phyloP scores from a whole-genome alignment of 2,888 invertebrate species.

The Celastrina argiolus region DNA sequence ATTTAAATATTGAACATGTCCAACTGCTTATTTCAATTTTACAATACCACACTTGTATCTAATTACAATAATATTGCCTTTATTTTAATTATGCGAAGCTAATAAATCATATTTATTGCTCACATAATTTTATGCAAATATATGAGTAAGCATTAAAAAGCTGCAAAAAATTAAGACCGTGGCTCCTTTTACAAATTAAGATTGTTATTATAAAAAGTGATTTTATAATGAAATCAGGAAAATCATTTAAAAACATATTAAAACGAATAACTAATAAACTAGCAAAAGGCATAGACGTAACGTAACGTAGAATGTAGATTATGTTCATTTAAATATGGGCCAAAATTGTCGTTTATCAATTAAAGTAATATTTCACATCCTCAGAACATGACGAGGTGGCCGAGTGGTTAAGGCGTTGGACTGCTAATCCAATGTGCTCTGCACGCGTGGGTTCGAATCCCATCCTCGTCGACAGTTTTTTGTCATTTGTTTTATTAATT shows the following conservation, averaged over 20 bases:
- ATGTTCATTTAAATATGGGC: too few relatives aligned
- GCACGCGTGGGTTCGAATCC: slow-evolving; percentile 91
- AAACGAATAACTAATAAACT: too few relatives aligned
- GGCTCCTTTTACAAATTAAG: not conserved
- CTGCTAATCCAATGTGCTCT: slow-evolving; percentile 92
- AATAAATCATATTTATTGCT: not conserved
- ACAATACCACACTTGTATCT: not conserved
- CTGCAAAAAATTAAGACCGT: slow-evolving; percentile 6
- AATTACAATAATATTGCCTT: not conserved
- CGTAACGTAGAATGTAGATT: too few relatives aligned
- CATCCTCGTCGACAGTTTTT: slow-evolving; percentile 81
- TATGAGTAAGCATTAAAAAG: not conserved
- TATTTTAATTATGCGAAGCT: not conserved
- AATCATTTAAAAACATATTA: too few relatives aligned
- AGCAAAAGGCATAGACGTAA: too few relatives aligned
- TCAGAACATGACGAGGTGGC: slow-evolving; percentile 82
- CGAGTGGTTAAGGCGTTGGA: slow-evolving; percentile 92
- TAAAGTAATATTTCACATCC: not conserved
- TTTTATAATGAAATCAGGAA: too few relatives aligned
- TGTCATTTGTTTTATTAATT: too few relatives aligned
- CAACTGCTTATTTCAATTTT: not conserved
- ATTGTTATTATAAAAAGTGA: too few relatives aligned
- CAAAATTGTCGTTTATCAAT: not conserved
- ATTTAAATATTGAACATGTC: not conserved
- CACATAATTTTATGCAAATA: slow-evolving; percentile 2